phyloP scores from a whole-genome alignment of 2,113 vertebrate species.

The Odocoileus hemionus region DNA sequence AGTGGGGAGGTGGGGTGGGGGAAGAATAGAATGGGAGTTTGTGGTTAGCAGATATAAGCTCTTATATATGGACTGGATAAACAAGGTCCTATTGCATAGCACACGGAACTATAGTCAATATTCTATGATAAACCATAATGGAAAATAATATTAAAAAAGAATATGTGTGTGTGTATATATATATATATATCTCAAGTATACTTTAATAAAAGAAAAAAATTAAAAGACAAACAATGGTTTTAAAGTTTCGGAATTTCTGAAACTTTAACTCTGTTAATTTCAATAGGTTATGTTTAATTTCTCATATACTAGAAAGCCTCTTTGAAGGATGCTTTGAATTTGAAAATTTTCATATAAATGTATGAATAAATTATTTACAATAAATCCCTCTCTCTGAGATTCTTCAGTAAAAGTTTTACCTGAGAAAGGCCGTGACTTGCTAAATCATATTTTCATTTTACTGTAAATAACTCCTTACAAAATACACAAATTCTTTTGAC shows the following conservation, averaged over 20 bases:
- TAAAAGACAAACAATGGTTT: background rate
- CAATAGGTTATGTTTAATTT: background rate
- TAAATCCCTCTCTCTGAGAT: background rate
- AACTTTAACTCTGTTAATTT: background rate
- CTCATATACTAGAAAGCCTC: background rate
- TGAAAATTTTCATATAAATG: background rate
- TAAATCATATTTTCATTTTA: background rate
- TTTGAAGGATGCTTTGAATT: background rate
- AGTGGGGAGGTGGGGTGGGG: fast-evolving
- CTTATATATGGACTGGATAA: background rate
- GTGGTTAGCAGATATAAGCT: background rate
- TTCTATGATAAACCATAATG: background rate
- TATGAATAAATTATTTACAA: background rate
- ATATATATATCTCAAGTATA: background rate
- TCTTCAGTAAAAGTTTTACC: background rate
- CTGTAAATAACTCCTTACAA: background rate
- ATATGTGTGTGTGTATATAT: background rate
- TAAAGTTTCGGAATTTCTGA: background rate
- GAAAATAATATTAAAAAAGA: background rate
- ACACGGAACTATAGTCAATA: background rate
- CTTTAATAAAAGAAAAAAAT: background rate
- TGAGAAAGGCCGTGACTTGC: background rate
- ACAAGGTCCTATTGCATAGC: background rate
- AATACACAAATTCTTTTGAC: background rate
- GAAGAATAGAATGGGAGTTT: background rate